Evolutionary conservation across 1,140 invertebrate genomes (phyloP).

Genomic region (Zeugodacus cucurbitae): DNA sequence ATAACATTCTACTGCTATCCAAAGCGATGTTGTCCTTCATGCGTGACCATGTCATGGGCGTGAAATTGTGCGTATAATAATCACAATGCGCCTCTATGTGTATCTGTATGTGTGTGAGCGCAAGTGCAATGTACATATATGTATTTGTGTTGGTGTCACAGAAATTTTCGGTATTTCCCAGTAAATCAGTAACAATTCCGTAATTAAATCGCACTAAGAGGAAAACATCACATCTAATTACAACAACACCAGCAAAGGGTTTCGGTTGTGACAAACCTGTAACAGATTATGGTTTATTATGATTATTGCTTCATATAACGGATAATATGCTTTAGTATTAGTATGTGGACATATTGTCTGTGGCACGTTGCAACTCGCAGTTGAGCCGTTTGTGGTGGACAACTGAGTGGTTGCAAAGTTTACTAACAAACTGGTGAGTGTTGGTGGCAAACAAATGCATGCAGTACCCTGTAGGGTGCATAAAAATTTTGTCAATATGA

Average conservation of each 20-base stretch:
- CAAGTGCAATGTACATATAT: not conserved
- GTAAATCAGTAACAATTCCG: not conserved
- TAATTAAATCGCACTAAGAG: not conserved
- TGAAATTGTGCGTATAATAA: slow-evolving; percentile 26
- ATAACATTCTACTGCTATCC: not conserved
- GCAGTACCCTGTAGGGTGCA: no score
- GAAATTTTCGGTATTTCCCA: not conserved
- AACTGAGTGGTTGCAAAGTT: not conserved
- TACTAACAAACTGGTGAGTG: not conserved
- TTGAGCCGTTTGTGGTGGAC: not conserved
- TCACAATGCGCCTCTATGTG: not conserved
- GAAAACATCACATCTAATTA: not conserved
- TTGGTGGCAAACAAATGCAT: not conserved
- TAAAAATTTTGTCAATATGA: no score
- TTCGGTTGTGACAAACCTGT: not conserved
- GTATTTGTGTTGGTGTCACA: not conserved
- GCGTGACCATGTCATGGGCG: not conserved
- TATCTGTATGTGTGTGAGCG: not conserved
- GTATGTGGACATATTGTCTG: not conserved
- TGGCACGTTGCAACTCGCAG: not conserved
- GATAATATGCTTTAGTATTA: not conserved
- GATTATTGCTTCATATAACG: not conserved
- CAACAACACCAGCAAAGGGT: not conserved
- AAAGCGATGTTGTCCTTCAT: not conserved
- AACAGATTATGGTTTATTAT: not conserved